Evolutionary conservation across 1,140 invertebrate species (phyloP).

Genomic region (Ips nitidus): DNA sequence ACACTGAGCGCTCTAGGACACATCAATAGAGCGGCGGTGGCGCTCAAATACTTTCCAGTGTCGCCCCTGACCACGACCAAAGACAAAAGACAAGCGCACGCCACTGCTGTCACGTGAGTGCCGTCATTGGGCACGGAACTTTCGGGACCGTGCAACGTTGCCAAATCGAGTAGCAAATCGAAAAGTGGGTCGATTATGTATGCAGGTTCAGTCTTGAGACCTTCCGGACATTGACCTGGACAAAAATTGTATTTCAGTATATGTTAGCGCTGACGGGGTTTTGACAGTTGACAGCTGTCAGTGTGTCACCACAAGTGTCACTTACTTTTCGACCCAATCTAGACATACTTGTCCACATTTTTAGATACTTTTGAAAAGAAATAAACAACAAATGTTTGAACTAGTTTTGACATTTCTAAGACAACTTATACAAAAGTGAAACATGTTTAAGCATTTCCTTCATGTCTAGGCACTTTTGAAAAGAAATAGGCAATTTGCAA

Average conservation of each 20-base stretch:
- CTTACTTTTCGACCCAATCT: too few species aligned
- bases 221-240: conserved; percentile 76
- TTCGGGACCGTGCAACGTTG: conserved; percentile 66
- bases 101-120: conserved; percentile 76
- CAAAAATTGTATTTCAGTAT: background rate
- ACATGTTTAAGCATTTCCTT: too few species aligned
- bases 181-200: conserved; percentile 80
- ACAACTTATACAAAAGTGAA: too few species aligned
- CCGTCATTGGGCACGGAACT: conserved; percentile 61
- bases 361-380: background rate
- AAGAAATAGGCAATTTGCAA: too few species aligned
- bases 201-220: conserved; percentile 64
- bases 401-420: too few species aligned
- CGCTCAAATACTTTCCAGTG: conserved; percentile 86
- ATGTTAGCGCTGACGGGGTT: too few species aligned
- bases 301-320: too few species aligned
- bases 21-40: conserved; percentile 86
- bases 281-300: too few species aligned
- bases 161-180: conserved; percentile 75
- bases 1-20: conserved; percentile 72
- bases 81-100: conserved; percentile 87
- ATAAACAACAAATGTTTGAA: background rate
- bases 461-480: too few species aligned
- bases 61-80: conserved; percentile 90
- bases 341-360: too few species aligned